Conservation (phyloP, 2,888 invertebrate species). For the Parnassius smintheus region DNA sequence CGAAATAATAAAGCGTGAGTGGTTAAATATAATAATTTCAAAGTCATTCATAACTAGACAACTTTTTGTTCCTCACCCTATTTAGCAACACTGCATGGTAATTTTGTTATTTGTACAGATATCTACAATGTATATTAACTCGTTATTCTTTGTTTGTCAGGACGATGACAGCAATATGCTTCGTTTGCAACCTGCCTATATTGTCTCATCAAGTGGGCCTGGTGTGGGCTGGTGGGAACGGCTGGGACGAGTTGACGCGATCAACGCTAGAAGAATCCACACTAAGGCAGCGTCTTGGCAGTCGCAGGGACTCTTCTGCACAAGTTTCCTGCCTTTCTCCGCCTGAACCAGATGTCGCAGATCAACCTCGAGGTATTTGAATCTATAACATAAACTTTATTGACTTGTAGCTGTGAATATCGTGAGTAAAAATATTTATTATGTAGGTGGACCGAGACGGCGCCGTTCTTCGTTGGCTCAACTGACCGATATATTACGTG, state of each 20-base stretch:
- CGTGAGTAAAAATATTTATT: conserved; percentile 20
- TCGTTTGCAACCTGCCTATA: conserved; percentile 97
- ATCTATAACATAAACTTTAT: background rate
- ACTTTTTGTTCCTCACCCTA: background rate
- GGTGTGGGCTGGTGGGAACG: conserved; percentile 96
- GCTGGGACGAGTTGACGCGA: conserved; percentile 95
- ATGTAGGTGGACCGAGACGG: conserved; percentile 83
- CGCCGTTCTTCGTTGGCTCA: conserved; percentile 93
- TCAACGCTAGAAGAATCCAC: conserved; percentile 93
- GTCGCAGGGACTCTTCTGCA: conserved; percentile 93
- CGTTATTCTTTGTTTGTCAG: conserved; percentile 76
- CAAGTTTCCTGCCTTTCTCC: conserved; percentile 93
- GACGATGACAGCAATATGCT: conserved; percentile 97
- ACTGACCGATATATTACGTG: conserved; percentile 92
- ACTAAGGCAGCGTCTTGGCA: conserved; percentile 90
- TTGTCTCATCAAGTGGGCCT: conserved; percentile 96
- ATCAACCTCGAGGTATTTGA: conserved; percentile 64
- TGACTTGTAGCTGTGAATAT: background rate
- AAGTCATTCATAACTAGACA: background rate
- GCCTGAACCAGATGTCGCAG: conserved; percentile 88
- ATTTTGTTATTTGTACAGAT: too few relatives aligned
- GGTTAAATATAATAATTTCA: conserved; percentile 23
- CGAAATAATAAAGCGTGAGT: conserved; percentile 75
- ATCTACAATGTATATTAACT: conserved; percentile 1
- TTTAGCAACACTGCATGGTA: background rate